These are phyloP conservation scores for Scaptomyza pallida DNA, from an alignment of 1,140 invertebrate species.

Conservation along the genomic window DNA sequence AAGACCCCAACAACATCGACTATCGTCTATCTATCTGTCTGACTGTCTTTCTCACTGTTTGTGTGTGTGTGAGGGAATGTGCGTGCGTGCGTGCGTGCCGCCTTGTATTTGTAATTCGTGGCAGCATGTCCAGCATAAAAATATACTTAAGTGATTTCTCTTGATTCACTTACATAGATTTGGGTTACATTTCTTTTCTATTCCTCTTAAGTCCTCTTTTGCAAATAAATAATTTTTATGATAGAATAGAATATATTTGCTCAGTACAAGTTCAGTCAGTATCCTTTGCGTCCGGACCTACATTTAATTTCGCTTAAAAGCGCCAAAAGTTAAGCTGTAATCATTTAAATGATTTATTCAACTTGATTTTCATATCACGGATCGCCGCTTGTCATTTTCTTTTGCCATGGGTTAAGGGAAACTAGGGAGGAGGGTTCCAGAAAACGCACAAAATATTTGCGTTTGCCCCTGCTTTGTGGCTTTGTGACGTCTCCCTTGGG, in stretches of 20 bases:
- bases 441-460: constrained; percentile 8
- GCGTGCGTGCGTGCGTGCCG: constrained; percentile 68
- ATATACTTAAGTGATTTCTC: constrained; percentile 82
- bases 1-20: constrained; percentile 1
- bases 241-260: constrained; percentile 51
- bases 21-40: not conserved
- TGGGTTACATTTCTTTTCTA: constrained; percentile 75
- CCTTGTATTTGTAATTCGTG: constrained; percentile 79
- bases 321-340: constrained; percentile 81
- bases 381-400: constrained; percentile 60
- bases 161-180: constrained; percentile 82
- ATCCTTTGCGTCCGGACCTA: constrained; percentile 40
- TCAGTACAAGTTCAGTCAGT: not conserved
- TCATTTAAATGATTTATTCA: constrained; percentile 82
- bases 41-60: constrained; percentile 5
- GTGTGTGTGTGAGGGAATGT: constrained; percentile 9
- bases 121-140: constrained; percentile 82
- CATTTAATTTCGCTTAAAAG: constrained; percentile 82
- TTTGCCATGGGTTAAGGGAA: not conserved
- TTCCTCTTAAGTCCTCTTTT: constrained; percentile 38
- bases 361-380: constrained; percentile 77
- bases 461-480: constrained; percentile 11
- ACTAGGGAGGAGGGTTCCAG: not conserved
- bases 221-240: constrained; percentile 81
- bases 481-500: constrained; percentile 31